Base-by-base conservation (phyloP, 2,888 invertebrate genomes). In the Brassicogethes aeneus region DNA sequence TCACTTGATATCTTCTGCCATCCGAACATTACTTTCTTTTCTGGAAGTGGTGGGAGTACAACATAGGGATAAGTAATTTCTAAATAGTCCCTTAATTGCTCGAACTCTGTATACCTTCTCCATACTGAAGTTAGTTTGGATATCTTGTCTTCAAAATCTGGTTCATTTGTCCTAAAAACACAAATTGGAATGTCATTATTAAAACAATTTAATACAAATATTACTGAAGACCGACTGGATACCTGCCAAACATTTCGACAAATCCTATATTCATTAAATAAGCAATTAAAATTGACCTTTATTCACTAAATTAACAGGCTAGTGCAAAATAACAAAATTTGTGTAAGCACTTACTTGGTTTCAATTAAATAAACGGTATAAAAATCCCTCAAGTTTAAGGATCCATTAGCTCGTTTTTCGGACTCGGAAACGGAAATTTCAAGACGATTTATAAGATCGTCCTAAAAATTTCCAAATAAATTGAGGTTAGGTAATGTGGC, bases 51-150 rank as follows among this genome's bases (percentile, higher is more conserved):
- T 15, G 89, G 88, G 53, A 88, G 73, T 10, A 89, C 80, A 37
- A 85, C 74, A 61, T 82, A 82, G n/a, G 87, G 85, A 67, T 87
- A 88, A 17, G 79, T 80, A 17, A 82, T 74, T 58, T 82, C 83
- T 43, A 90, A 69, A 59, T 87, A 87, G 51, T 81, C 79, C 52
- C 83, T 74, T 37, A 90, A 74, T 51, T 85, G 77, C 62, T 88
- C 88, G 71, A 89, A 89, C 64, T 90, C 89, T 34, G 85, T 86
- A 61, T 89, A 90, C 17, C 89, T 69, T 51, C 89, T 71, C 84
- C 85, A 85, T 51, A 85, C 75, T 12, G 81, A 79, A 50, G 79
- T 80, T 41, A 80, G 67, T 59, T 76, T 79, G 2, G 73, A 72
- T 33, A 80, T 68, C 34, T 80, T 76, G 42, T 71, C 64, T 54